Evolutionary conservation across 1,140 invertebrate species (phyloP), one percentile per base, ranked within the genome.

Genomic region (Eubasilissa regina): DNA sequence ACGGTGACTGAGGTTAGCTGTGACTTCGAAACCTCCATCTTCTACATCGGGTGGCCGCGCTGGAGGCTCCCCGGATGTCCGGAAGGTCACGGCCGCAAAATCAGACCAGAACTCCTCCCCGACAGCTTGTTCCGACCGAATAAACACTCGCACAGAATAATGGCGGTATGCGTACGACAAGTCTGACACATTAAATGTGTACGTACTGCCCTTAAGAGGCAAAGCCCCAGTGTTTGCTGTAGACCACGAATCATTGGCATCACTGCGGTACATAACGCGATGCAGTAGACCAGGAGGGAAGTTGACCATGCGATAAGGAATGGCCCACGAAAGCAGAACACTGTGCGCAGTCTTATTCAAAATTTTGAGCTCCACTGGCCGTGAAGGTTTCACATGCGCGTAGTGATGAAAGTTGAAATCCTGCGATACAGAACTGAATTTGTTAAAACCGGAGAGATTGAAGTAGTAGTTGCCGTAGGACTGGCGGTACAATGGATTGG

Each of bases 131-230:
- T 89, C 85, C 12, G 91, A 89, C 81, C 89, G 92, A 77, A 93
- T 89, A 43, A 89, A 91, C 47, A 95, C 90, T 77, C 93, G 87
- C 10, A 94, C 90, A 81, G 94, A 93, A 87, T 94, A 95, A 60
- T 89, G 86, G 62, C 91, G 89, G 84, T 94, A 91, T 0, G 93
- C 91, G 86, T 93, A 94, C 64, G 90, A 86, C 13, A 94, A 85
- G 75, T 88, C 87, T 1, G 89, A 90, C 51, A 94, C 86, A 81
- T 90, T 90, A 83, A 90, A 90, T 68, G 77, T 84, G 72, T 90
- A 89, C 78, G 85, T 83, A 7, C 86, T 83, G 4, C 76, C 3
- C 4, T 80, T 79, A 47, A 81, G 17, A 0, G 19, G 13, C 15
- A 45, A 11, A 8, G 51, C 12, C 10, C 13, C 10, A 8, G n/a